A percentile compares a stretch with the other conserved stretches of the same genome.
Conservation (phyloP, 35 echinoderm and acorn worm species). For the Hemicentrotus pulcherrimus region DNA sequence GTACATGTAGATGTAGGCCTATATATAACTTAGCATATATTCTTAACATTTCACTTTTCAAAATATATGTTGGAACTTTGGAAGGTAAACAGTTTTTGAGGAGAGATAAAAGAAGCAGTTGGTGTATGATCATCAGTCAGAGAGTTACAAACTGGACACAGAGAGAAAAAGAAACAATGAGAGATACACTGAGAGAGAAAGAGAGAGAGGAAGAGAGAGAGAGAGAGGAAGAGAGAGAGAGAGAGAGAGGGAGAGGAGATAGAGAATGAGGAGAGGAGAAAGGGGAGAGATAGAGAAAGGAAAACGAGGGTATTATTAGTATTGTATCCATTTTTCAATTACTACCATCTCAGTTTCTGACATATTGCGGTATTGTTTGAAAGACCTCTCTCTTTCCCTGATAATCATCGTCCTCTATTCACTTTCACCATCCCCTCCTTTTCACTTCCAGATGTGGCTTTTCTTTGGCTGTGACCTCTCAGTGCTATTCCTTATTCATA, state of each 20-base stretch:
- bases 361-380: background rate
- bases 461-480: background rate
- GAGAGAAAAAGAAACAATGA: too few relatives aligned
- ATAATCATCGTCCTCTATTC: background rate
- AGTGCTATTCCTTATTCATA: background rate
- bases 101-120: too few relatives aligned
- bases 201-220: background rate
- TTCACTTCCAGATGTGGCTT: background rate
- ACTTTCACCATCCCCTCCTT: background rate
- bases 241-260: background rate
- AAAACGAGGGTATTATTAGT: background rate
- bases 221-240: background rate
- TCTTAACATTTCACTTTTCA: too few relatives aligned
- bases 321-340: background rate
- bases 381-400: background rate
- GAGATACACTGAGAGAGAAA: too few relatives aligned
- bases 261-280: background rate
- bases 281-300: background rate
- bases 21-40: too few relatives aligned
- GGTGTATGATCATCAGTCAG: too few relatives aligned
- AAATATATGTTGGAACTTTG: too few relatives aligned
- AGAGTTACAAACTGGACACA: too few relatives aligned
- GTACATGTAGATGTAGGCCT: too few relatives aligned
- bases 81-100: too few relatives aligned
- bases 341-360: background rate